These are phyloP conservation scores for Physocephala rufipes DNA, from an alignment of 2,888 invertebrate genomes.

Conservation along the genomic window DNA sequence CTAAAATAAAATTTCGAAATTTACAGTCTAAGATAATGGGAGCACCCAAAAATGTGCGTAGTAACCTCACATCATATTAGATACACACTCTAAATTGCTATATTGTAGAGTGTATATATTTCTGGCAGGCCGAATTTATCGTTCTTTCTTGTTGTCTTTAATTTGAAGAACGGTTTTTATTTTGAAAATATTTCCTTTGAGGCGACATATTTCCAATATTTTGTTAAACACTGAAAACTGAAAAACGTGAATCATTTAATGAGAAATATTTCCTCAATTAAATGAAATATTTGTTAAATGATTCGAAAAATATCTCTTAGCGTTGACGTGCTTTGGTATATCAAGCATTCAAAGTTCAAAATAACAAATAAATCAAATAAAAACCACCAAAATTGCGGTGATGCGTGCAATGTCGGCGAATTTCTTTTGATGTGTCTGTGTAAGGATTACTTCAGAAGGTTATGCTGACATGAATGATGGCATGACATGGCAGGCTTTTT, in stretches of 20 bases:
- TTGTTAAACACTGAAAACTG: background rate
- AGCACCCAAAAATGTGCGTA: no score
- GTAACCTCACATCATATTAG: no score
- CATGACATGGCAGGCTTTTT: conserved; percentile 17
- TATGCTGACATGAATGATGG: conserved; percentile 17
- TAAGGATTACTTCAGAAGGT: conserved; percentile 11
- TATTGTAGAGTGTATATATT: no score
- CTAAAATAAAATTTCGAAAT: no score
- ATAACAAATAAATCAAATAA: conserved; percentile 1
- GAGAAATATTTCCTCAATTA: conserved; percentile 11
- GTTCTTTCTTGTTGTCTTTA: no score
- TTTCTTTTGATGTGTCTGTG: conserved; percentile 23
- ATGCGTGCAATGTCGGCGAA: conserved; percentile 20
- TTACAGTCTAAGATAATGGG: no score
- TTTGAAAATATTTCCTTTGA: no score
- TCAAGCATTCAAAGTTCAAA: background rate
- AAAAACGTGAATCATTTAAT: background rate
- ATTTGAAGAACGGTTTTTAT: no score
- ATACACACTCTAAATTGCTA: no score
- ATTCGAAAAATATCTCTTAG: background rate
- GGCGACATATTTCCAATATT: background rate
- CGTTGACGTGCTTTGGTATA: background rate
- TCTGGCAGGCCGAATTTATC: no score
- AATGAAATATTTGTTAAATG: conserved; percentile 10
- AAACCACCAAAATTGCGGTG: background rate